Evolutionary conservation across 2,888 invertebrate genomes (phyloP).

Genomic region (Napeogenes sylphis): DNA sequence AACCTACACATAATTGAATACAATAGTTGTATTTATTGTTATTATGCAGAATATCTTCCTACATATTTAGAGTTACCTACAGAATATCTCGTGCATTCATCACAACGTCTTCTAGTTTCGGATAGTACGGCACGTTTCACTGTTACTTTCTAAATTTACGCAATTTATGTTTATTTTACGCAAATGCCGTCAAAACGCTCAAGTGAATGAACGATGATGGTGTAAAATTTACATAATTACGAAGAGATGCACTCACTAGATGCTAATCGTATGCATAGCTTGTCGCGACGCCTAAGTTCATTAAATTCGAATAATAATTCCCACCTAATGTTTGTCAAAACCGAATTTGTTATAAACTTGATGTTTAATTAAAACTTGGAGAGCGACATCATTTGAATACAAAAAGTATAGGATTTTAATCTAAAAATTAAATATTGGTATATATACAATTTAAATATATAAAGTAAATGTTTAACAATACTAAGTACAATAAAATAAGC

Average conservation of each 20-base stretch:
- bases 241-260: conserved; percentile 53
- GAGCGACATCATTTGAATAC: not conserved
- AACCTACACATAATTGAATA: conserved; percentile 41
- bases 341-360: conserved; percentile 29
- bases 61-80: conserved; percentile 29
- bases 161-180: conserved; percentile 26
- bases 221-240: conserved; percentile 59
- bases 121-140: conserved; percentile 22
- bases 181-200: conserved; percentile 41
- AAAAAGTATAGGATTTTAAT: not conserved
- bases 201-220: conserved; percentile 52
- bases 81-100: conserved; percentile 8
- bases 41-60: conserved; percentile 55
- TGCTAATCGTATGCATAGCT: conserved; percentile 57
- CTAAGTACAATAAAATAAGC: not conserved
- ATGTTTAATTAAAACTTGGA: conserved; percentile 20
- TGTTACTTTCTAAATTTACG: conserved; percentile 25
- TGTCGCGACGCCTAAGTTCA: conserved; percentile 44
- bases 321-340: conserved; percentile 29
- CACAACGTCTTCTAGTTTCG: conserved; percentile 16
- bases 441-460: not conserved
- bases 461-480: not conserved
- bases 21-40: conserved; percentile 36
- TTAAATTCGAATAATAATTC: conserved; percentile 42
- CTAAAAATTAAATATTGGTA: too few relatives aligned